Evolutionary conservation across 23 tunicate genomes (phyloP).

Genomic region (Trididemnum clinides): DNA sequence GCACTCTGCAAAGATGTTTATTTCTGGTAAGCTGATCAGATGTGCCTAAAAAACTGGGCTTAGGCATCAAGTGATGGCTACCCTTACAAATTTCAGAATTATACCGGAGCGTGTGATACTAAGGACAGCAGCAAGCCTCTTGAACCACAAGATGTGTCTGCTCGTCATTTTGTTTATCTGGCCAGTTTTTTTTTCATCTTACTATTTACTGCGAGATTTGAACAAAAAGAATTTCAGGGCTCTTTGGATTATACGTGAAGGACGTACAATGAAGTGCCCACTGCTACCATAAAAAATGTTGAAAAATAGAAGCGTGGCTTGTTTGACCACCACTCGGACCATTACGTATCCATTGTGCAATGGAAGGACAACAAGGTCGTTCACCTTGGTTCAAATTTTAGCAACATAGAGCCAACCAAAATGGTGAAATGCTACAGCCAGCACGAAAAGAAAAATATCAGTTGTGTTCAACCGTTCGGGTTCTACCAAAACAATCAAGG

Average conservation of each 20-base stretch:
- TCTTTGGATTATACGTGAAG: conserved; percentile 9
- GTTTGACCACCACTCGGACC: conserved; percentile 12
- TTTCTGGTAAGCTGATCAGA: conserved; percentile 9
- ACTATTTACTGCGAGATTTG: conserved; percentile 6
- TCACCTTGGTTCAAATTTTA: conserved; percentile 2
- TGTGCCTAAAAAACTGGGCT: conserved; percentile 18
- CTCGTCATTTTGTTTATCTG: background rate
- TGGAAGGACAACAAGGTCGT: conserved; percentile 21
- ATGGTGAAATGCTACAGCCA: conserved; percentile 25
- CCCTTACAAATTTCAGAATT: background rate
- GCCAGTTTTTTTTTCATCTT: background rate
- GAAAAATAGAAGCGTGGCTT: conserved; percentile 1
- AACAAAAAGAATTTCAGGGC: conserved; percentile 8
- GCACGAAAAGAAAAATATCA: background rate
- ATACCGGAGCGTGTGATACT: conserved; percentile 11
- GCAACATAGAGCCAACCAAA: conserved; percentile 11
- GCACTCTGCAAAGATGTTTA: conserved; percentile 33
- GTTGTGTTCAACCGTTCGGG: conserved; percentile 5
- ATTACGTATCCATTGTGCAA: conserved; percentile 1
- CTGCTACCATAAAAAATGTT: conserved; percentile 3
- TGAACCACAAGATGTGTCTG: conserved; percentile 6
- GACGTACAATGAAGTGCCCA: conserved; percentile 9
- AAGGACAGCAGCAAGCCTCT: conserved; percentile 24
- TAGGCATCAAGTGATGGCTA: conserved; percentile 4
- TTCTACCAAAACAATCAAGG: conserved; percentile 17